phyloP scores from a whole-genome alignment of 2,113 vertebrate genomes.

The Hiodon alosoides region DNA sequence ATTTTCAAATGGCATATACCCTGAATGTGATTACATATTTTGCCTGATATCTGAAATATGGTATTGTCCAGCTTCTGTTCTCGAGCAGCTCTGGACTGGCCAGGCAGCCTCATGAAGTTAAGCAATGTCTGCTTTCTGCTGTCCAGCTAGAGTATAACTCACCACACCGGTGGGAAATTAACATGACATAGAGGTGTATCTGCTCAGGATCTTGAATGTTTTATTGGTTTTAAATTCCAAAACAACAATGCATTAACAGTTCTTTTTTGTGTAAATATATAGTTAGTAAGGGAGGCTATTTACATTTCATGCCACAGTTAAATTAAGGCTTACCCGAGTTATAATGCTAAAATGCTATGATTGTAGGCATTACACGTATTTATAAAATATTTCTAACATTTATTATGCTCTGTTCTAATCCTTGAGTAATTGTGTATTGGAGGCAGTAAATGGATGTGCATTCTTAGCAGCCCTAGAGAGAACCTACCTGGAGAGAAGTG shows the following conservation, averaged over 20 bases:
- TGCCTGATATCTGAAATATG: not conserved
- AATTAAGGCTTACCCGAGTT: too few species aligned
- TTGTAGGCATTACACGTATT: too few species aligned
- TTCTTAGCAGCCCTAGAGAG: not conserved
- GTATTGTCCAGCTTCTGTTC: constrained; percentile 1
- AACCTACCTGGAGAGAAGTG: constrained; percentile 1
- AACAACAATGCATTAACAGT: too few species aligned
- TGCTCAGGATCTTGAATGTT: not conserved
- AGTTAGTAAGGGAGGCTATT: too few species aligned
- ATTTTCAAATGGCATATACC: too few species aligned
- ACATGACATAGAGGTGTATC: not conserved
- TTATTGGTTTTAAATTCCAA: too few species aligned
- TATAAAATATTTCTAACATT: too few species aligned
- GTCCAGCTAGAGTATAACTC: not conserved
- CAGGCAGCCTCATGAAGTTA: constrained; percentile 6
- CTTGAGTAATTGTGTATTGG: constrained; percentile 10
- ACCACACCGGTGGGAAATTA: not conserved
- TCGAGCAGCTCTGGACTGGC: not conserved
- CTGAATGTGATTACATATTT: too few species aligned
- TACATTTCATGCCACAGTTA: too few species aligned
- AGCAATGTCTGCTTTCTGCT: not conserved
- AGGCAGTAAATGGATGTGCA: constrained; percentile 5
- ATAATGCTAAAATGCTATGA: not conserved
- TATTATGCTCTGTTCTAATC: not conserved
- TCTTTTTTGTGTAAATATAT: too few species aligned